Evolutionary conservation across 2,888 invertebrate species (phyloP).

Genomic region (Pterobdella sp.): DNA sequence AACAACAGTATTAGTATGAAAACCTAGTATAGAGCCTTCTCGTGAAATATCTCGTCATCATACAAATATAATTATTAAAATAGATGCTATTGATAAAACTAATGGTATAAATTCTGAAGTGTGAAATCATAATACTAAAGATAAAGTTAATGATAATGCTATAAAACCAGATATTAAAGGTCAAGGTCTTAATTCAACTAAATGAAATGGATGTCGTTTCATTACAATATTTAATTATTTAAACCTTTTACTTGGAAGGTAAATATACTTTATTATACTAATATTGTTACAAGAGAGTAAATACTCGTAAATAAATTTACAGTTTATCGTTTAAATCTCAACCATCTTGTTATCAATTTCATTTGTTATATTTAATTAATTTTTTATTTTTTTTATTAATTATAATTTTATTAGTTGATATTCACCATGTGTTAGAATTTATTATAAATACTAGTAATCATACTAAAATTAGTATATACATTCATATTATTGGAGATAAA

Average conservation of each 20-base stretch:
- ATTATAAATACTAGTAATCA: conserved; percentile 24
- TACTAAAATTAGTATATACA: conserved; percentile 30
- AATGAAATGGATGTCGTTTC: conserved; percentile 39
- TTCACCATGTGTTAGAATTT: conserved; percentile 32
- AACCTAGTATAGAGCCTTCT: conserved; percentile 63
- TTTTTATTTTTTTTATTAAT: conserved; percentile 17
- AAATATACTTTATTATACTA: conserved; percentile 37
- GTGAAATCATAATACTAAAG: conserved; percentile 39
- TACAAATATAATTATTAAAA: conserved; percentile 39
- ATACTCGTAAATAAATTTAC: conserved; percentile 35
- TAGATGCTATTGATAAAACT: conserved; percentile 36
- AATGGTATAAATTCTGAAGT: conserved; percentile 28
- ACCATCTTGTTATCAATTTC: conserved; percentile 36
- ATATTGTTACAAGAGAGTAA: conserved; percentile 31
- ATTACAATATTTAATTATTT: conserved; percentile 26
- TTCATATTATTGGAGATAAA: conserved; percentile 60
- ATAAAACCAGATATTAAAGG: conserved; percentile 40
- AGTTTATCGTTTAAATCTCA: conserved; percentile 36
- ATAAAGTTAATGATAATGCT: conserved; percentile 39
- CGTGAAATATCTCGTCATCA: conserved; percentile 55
- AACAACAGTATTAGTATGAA: conserved; percentile 59
- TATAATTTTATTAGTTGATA: conserved; percentile 11
- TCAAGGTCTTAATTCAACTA: conserved; percentile 42
- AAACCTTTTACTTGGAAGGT: conserved; percentile 37
- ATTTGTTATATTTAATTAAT: conserved; percentile 7